Conservation (phyloP, 2,888 invertebrate genomes). For the Acleris literana region DNA sequence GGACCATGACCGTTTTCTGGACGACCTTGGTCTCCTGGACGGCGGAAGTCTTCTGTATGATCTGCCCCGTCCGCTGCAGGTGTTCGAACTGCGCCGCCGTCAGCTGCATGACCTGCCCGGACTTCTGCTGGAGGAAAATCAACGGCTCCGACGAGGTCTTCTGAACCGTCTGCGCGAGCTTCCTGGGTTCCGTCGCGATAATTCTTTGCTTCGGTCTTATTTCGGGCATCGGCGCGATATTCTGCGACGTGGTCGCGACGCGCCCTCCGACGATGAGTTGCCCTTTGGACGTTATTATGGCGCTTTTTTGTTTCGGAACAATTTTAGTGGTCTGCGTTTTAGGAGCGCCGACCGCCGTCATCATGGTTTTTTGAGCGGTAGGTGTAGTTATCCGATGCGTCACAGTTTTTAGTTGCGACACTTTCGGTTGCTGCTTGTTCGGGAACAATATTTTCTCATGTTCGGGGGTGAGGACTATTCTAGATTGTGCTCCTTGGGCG, state of each 20-base stretch:
- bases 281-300: conserved; percentile 83
- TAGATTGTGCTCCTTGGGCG: conserved; percentile 84
- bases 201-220: conserved; percentile 66
- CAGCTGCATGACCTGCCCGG: conserved; percentile 76
- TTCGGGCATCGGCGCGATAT: conserved; percentile 77
- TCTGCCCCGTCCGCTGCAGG: conserved; percentile 75
- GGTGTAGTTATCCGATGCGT: conserved; percentile 64
- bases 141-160: conserved; percentile 69
- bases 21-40: conserved; percentile 62
- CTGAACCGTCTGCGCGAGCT: conserved; percentile 65
- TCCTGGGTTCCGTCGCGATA: conserved; percentile 66
- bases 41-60: conserved; percentile 63
- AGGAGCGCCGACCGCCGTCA: conserved; percentile 49
- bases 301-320: conserved; percentile 73
- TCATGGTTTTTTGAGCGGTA: conserved; percentile 55
- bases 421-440: conserved; percentile 72
- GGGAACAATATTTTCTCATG: conserved; percentile 85
- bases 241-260: conserved; percentile 71
- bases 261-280: conserved; percentile 79
- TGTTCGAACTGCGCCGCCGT: conserved; percentile 80
- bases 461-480: conserved; percentile 84
- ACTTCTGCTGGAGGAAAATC: conserved; percentile 76
- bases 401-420: conserved; percentile 68
- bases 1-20: conserved; percentile 63
- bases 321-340: conserved; percentile 64